phyloP scores from a whole-genome alignment of 92 coral and sea anemone species.

The Phenganax marumi region DNA sequence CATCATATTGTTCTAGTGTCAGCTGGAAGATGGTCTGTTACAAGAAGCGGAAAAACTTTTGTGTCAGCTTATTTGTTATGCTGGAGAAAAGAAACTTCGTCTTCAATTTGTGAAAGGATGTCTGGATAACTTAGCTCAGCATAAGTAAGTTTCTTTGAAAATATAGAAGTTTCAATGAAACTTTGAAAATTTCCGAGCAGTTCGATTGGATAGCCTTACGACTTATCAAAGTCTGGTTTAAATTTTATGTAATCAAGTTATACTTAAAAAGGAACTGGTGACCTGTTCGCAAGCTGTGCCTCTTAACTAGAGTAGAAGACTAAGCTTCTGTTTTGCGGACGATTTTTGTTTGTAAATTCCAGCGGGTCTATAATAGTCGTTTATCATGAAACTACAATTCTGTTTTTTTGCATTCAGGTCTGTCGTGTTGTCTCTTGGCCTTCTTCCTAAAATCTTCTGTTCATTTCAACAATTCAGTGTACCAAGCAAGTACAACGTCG shows the following conservation, averaged over 20 bases:
- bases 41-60: slow-evolving; percentile 94
- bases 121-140: slow-evolving; percentile 76
- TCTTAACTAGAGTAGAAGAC: neutral
- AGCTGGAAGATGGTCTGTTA: slow-evolving; percentile 85
- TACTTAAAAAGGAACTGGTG: too few species aligned
- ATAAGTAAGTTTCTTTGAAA: slow-evolving; percentile 65
- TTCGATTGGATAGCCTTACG: too few species aligned
- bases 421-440: slow-evolving; percentile 89
- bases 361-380: neutral
- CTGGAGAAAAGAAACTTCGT: slow-evolving; percentile 89
- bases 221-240: too few species aligned
- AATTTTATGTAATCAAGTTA: too few species aligned
- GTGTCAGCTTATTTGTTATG: slow-evolving; percentile 93
- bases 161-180: neutral
- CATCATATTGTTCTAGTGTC: slow-evolving; percentile 57
- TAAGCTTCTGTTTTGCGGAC: too few species aligned
- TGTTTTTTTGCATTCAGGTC: slow-evolving; percentile 62
- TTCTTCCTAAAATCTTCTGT: slow-evolving; percentile 86
- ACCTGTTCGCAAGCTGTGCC: neutral
- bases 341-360: neutral
- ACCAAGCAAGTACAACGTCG: slow-evolving; percentile 77
- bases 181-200: neutral
- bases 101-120: slow-evolving; percentile 97
- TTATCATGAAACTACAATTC: neutral
- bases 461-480: slow-evolving; percentile 96